Conservation (phyloP, 2,888 invertebrate species). For the Mythimna impura region DNA sequence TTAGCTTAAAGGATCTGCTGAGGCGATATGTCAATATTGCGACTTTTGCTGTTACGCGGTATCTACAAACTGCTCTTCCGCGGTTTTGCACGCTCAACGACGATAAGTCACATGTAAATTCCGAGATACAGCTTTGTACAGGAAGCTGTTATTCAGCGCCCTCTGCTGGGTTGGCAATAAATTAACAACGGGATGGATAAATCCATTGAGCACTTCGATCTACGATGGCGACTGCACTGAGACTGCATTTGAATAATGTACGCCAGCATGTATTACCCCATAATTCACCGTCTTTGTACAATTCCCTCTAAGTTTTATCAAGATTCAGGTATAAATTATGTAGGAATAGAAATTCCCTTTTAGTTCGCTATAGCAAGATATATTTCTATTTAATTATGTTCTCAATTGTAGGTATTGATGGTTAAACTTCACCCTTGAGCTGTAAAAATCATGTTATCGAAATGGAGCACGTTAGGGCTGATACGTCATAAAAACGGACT, state of each 20-base stretch:
- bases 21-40: no score
- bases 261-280: constrained; percentile 71
- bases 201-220: constrained; percentile 83
- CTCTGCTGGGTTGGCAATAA: constrained; percentile 81
- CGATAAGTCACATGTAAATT: constrained; percentile 55
- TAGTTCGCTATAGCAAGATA: constrained; percentile 26
- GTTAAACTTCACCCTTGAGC: constrained; percentile 34
- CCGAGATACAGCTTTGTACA: constrained; percentile 65
- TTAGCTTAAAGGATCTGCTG: no score
- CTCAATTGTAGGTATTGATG: constrained; percentile 32
- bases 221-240: constrained; percentile 75
- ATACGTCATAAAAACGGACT: constrained; percentile 54
- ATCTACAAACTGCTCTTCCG: no score
- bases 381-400: constrained; percentile 45
- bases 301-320: constrained; percentile 61
- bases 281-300: constrained; percentile 65
- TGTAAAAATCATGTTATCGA: constrained; percentile 56
- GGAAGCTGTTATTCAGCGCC: constrained; percentile 80
- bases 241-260: constrained; percentile 80
- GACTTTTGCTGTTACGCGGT: no score
- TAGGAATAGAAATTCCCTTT: constrained; percentile 20
- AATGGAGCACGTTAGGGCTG: constrained; percentile 55
- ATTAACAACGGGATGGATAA: constrained; percentile 82
- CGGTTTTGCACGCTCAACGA: no score
- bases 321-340: constrained; percentile 55